A percentile compares a stretch with the other conserved stretches of the same genome.
phyloP scores from a whole-genome alignment of 2,888 invertebrate species.

The Rhagium mordax region DNA sequence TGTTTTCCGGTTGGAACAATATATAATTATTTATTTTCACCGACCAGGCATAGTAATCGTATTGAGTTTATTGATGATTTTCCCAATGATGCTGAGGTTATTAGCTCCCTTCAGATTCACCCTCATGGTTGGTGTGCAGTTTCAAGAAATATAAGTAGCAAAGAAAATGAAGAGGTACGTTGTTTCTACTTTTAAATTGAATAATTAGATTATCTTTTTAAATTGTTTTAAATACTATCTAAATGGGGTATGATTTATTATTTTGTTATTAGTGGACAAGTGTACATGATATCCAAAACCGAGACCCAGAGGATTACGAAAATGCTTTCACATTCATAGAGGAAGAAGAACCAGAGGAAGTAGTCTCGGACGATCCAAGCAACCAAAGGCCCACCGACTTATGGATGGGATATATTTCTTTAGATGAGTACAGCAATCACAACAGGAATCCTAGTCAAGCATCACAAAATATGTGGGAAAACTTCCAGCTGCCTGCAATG shows the following conservation, averaged over 20 bases:
- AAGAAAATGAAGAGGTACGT: slow-evolving; percentile 87
- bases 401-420: slow-evolving; percentile 67
- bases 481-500: slow-evolving; percentile 59
- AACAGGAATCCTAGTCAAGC: slow-evolving; percentile 51
- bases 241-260: slow-evolving; percentile 16
- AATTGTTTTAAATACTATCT: background rate
- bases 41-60: slow-evolving; percentile 82
- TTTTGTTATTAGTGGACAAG: slow-evolving; percentile 83
- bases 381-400: slow-evolving; percentile 64
- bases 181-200: background rate
- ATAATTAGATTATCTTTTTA: background rate
- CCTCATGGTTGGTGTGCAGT: slow-evolving; percentile 93
- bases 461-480: slow-evolving; percentile 49
- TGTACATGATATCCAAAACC: slow-evolving; percentile 92
- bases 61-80: slow-evolving; percentile 94
- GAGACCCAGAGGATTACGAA: slow-evolving; percentile 68
- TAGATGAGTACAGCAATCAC: slow-evolving; percentile 60
- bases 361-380: slow-evolving; percentile 42
- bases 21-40: slow-evolving; percentile 87
- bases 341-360: slow-evolving; percentile 46
- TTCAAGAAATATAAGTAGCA: slow-evolving; percentile 89
- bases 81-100: slow-evolving; percentile 93
- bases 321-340: slow-evolving; percentile 63
- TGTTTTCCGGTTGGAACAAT: slow-evolving; percentile 85
- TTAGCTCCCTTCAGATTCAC: slow-evolving; percentile 90